A percentile compares a stretch with the other conserved stretches of the same genome.
Evolutionary conservation across 2,888 invertebrate genomes (phyloP).

Genomic region (Melipona bicolor): DNA sequence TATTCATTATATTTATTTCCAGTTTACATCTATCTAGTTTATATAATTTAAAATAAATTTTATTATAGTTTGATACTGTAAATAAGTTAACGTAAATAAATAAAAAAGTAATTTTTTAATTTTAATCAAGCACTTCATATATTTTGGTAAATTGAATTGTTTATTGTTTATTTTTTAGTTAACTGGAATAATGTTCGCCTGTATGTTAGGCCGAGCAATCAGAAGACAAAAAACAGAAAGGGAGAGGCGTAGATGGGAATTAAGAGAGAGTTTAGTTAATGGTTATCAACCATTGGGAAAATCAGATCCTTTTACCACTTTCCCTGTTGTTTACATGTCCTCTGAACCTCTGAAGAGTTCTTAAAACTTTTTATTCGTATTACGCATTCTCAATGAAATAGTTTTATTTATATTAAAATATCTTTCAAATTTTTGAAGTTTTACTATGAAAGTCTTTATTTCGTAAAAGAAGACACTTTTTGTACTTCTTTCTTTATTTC

Average conservation of each 20-base stretch:
- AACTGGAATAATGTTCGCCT: slow-evolving; percentile 94
- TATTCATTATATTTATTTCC: slow-evolving; percentile 30
- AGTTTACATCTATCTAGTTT: not conserved
- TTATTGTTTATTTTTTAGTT: slow-evolving; percentile 85
- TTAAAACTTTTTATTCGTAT: not conserved
- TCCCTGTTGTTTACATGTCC: slow-evolving; percentile 80
- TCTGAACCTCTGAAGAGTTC: slow-evolving; percentile 66
- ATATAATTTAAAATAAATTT: not conserved
- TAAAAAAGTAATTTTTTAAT: not conserved
- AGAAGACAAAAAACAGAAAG: slow-evolving; percentile 91
- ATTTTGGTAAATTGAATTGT: not conserved
- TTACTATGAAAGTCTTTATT: not conserved
- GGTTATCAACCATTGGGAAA: slow-evolving; percentile 81
- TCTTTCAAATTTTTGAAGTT: not conserved
- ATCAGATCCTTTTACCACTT: slow-evolving; percentile 78
- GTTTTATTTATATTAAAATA: not conserved
- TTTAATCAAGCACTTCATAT: not conserved
- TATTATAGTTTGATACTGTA: not conserved
- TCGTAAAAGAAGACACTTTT: not conserved
- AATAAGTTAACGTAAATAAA: not conserved
- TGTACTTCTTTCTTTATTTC: not conserved
- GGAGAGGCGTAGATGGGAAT: slow-evolving; percentile 89
- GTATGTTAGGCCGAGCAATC: slow-evolving; percentile 94
- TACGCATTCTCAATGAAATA: slow-evolving; percentile 17
- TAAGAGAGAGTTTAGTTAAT: slow-evolving; percentile 87